phyloP scores from a whole-genome alignment of 2,797 vertebrate genomes.

The Propithecus deckenii region DNA sequence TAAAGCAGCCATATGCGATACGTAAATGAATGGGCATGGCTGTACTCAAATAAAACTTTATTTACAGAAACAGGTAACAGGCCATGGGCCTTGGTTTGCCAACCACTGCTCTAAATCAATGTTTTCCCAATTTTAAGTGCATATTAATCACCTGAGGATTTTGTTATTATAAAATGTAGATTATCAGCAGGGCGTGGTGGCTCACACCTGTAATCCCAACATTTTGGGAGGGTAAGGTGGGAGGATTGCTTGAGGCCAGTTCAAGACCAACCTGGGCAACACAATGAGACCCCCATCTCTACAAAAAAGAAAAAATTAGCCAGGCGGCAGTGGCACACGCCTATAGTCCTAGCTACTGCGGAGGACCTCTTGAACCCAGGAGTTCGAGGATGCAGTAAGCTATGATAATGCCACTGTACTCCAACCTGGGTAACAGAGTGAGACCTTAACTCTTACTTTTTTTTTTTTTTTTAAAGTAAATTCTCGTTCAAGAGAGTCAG shows the following conservation, averaged over 20 bases:
- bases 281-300: not conserved
- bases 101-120: not conserved
- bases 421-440: not conserved
- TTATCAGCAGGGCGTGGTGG: not conserved
- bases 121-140: not conserved
- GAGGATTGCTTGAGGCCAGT: not conserved
- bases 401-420: not conserved
- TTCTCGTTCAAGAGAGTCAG: too few species aligned
- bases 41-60: not conserved
- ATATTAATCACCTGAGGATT: not conserved
- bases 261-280: not conserved
- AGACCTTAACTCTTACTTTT: not conserved
- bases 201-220: not conserved
- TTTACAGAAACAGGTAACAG: not conserved
- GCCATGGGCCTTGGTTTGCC: not conserved
- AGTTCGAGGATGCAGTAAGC: not conserved
- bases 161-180: not conserved
- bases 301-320: not conserved
- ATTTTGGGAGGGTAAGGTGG: not conserved
- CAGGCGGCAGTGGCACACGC: not conserved
- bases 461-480: not conserved
- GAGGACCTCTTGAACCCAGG: not conserved
- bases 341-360: not conserved
- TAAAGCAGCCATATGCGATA: not conserved
- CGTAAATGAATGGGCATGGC: not conserved